These are phyloP conservation scores for Scaptodrosophila lebanonensis DNA, from an alignment of 1,140 invertebrate species.

Conservation along the genomic window DNA sequence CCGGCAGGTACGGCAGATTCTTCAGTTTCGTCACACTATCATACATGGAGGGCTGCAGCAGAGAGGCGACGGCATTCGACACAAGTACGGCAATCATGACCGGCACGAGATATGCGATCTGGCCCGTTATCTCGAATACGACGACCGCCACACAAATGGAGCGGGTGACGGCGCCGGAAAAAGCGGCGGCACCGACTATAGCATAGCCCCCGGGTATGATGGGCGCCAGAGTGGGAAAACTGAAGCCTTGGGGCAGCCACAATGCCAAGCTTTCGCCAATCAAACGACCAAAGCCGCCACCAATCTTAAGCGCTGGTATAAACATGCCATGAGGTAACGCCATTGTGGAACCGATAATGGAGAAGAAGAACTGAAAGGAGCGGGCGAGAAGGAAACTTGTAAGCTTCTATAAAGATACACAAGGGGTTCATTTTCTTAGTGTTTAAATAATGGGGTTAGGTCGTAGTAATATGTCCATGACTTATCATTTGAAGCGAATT, in stretches of 20 bases:
- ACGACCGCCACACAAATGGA: conserved; percentile 99
- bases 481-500: too few species aligned
- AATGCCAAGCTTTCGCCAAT: conserved; percentile 95
- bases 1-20: conserved; percentile 95
- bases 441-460: too few species aligned
- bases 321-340: conserved; percentile 97
- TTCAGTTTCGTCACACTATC: conserved; percentile 99
- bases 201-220: conserved; percentile 96
- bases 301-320: conserved; percentile 97
- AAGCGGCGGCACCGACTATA: conserved; percentile 94
- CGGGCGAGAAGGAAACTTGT: not conserved
- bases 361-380: conserved; percentile 96
- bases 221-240: conserved; percentile 89
- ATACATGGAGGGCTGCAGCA: conserved; percentile 97
- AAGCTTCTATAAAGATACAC: not conserved
- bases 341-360: conserved; percentile 95
- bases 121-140: conserved; percentile 98
- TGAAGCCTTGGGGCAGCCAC: conserved; percentile 93
- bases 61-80: conserved; percentile 94
- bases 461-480: too few species aligned
- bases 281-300: conserved; percentile 93
- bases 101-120: conserved; percentile 97
- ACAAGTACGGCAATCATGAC: conserved; percentile 97
- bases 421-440: too few species aligned
- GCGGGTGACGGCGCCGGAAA: conserved; percentile 97